Conservation (phyloP, 37 sponge, comb jelly and placozoan genomes). For the Amphimedon queenslandica region DNA sequence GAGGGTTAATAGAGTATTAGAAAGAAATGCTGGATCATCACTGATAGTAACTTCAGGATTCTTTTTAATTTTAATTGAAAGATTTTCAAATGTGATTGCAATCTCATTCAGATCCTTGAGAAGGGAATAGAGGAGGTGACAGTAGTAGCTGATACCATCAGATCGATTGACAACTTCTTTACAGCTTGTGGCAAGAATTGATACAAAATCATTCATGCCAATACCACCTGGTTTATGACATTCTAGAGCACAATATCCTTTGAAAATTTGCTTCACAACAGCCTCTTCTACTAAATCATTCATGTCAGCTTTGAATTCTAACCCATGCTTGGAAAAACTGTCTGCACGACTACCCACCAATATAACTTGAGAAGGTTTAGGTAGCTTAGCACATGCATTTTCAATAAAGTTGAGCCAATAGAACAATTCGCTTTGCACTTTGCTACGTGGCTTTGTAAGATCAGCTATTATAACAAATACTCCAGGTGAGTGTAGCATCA, state of each 20-base stretch:
- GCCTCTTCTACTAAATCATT: background rate
- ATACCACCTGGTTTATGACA: background rate
- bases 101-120: background rate
- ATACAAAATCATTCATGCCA: background rate
- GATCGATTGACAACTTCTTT: background rate
- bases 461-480: background rate
- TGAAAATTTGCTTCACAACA: background rate
- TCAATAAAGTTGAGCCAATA: slow-evolving; percentile 16
- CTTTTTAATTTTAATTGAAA: background rate
- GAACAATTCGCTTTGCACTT: background rate
- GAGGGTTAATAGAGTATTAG: background rate
- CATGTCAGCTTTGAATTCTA: background rate
- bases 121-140: slow-evolving; percentile 1
- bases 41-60: background rate
- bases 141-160: background rate
- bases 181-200: background rate
- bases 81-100: background rate
- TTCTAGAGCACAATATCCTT: background rate
- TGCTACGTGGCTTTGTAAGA: background rate
- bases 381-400: no score
- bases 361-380: background rate
- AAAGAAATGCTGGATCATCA: background rate
- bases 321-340: background rate
- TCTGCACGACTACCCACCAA: background rate
- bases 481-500: background rate